These are phyloP conservation scores for Natator depressus DNA, from an alignment of 2,113 vertebrate genomes.

Conservation along the genomic window DNA sequence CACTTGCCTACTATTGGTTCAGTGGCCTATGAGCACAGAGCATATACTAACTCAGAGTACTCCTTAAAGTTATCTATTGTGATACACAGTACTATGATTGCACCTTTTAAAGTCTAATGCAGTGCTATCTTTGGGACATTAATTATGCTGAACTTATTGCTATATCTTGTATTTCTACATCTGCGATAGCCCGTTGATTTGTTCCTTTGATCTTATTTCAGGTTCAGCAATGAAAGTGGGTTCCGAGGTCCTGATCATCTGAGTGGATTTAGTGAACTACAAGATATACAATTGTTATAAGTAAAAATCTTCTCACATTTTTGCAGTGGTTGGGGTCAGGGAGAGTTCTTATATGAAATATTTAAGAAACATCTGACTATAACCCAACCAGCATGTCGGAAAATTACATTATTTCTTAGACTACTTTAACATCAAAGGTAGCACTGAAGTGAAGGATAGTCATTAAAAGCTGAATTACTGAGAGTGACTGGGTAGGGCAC, in stretches of 20 bases:
- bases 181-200: slow-evolving; percentile 61
- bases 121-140: slow-evolving; percentile 52
- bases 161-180: slow-evolving; percentile 73
- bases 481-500: slow-evolving; percentile 70
- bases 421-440: slow-evolving; percentile 80
- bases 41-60: neutral
- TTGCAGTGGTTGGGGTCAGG: slow-evolving; percentile 70
- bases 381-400: slow-evolving; percentile 69
- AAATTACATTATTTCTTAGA: slow-evolving; percentile 77
- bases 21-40: neutral
- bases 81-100: slow-evolving; percentile 15
- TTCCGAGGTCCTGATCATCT: slow-evolving; percentile 58
- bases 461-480: slow-evolving; percentile 78
- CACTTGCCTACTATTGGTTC: neutral
- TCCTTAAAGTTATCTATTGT: slow-evolving; percentile 52
- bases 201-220: slow-evolving; percentile 75
- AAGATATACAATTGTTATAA: slow-evolving; percentile 73
- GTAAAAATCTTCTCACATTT: slow-evolving; percentile 75
- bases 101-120: slow-evolving; percentile 35
- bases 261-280: slow-evolving; percentile 72
- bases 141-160: slow-evolving; percentile 64
- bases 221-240: slow-evolving; percentile 59
- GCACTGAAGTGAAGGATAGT: slow-evolving; percentile 67
- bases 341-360: slow-evolving; percentile 81
- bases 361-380: slow-evolving; percentile 77